Evolutionary conservation across 1,140 invertebrate genomes (phyloP), one percentile per base, ranked within the genome.

Genomic region (Meloidogyne hapla): DNA sequence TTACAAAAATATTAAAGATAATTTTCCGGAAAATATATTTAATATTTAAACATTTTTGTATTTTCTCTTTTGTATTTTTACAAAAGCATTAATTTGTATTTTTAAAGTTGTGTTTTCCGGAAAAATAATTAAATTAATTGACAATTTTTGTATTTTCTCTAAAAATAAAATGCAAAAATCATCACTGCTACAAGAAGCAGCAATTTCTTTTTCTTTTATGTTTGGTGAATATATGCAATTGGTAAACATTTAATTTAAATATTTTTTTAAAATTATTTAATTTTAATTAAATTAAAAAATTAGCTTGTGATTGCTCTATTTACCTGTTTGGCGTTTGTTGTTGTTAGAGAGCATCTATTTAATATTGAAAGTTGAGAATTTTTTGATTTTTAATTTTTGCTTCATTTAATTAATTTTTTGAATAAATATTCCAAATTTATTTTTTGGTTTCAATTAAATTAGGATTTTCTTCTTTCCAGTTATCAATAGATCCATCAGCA

Each of bases 191-290:
- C 48, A 56, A 56, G 48, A 45, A 15, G 42, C 18, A 56, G 48
- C 18, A n/a, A 56, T 56, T 56, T 56, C 48, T 5, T 56, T 56
- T 5, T 56, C 48, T 1, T 56, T 56, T 56, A n/a, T 56, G 8
- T 56, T 56, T 56, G 48, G 18, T 56, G 48, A 56, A 56, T 56
- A 56, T 56, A 56, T 56, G 48, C 48, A 56, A 21, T n/a, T 56
- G 48, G 48, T 56, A 42, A 13, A 38, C 9, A 38, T 38, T 15
- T 15, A 45, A n/a, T n/a, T 56, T 56, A 8, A n/a, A 56, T n/a
- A 21, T 56, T n/a, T n/a, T n/a, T 56, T 56, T n/a, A 15, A 15
- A 45, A 15, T 56, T 10, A 13, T 42, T 42, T 42, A 4, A 38
- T 4, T 38, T 38, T 38, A 38, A 38, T 42, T 42, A 9, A 33